These are phyloP conservation scores for Ischnus inquisitorius DNA, from an alignment of 2,888 invertebrate species.

Conservation along the genomic window DNA sequence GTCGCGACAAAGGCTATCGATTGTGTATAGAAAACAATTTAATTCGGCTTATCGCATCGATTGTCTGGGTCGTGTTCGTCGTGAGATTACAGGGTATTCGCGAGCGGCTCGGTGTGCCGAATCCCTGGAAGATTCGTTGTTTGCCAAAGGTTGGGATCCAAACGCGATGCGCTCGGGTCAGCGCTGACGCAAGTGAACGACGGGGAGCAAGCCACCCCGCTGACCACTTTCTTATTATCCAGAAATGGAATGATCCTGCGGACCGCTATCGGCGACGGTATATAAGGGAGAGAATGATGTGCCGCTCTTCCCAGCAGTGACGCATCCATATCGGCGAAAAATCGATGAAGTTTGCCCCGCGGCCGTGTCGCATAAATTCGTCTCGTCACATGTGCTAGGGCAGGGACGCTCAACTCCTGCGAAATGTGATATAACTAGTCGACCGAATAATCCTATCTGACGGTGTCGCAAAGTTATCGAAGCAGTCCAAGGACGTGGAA, in stretches of 20 bases:
- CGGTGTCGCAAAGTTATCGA: background rate
- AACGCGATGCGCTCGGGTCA: constrained; percentile 12
- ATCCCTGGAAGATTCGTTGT: background rate
- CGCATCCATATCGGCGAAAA: constrained; percentile 50
- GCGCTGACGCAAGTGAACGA: constrained; percentile 28
- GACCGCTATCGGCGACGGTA: background rate
- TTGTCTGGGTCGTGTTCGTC: background rate
- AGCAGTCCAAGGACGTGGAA: background rate
- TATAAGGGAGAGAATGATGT: constrained; percentile 37
- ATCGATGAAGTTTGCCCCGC: constrained; percentile 61
- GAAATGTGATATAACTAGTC: background rate
- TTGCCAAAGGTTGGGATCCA: background rate
- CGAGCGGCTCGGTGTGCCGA: background rate
- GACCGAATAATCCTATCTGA: background rate
- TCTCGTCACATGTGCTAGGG: constrained; percentile 47
- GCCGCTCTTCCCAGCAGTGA: constrained; percentile 2
- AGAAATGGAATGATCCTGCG: constrained; percentile 12
- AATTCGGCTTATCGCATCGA: background rate
- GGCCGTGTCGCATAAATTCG: constrained; percentile 44
- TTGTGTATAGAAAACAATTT: background rate
- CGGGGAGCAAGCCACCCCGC: background rate
- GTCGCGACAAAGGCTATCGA: background rate
- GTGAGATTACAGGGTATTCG: constrained; percentile 1
- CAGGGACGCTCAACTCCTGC: constrained; percentile 58
- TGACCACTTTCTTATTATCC: constrained; percentile 29